Percentiles rank a stretch among this genome's conserved stretches.
These are phyloP conservation scores for Hipposideros larvatus DNA, from an alignment of 2,797 vertebrate species.

Conservation along the genomic window DNA sequence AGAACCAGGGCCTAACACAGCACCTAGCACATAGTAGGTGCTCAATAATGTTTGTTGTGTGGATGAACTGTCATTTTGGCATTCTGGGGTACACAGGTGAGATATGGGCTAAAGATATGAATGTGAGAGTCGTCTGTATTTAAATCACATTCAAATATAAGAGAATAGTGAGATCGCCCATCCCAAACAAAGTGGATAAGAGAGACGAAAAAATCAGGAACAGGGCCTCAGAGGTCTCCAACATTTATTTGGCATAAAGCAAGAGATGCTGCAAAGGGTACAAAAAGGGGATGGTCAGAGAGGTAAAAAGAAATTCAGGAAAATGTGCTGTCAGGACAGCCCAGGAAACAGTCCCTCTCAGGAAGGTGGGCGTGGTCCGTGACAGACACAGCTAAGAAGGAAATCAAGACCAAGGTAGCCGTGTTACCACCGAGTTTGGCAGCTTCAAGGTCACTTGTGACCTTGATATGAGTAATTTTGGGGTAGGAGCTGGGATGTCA, in stretches of 20 bases:
- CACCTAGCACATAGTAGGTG: neutral
- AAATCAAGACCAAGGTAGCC: neutral
- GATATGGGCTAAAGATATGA: neutral
- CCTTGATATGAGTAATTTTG: neutral
- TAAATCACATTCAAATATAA: neutral
- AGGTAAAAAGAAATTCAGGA: neutral
- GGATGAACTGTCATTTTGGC: neutral
- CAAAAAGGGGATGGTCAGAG: neutral
- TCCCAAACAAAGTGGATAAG: neutral
- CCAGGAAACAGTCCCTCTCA: neutral
- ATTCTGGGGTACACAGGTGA: neutral
- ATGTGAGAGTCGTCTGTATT: neutral
- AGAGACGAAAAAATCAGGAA: neutral
- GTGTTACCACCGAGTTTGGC: neutral
- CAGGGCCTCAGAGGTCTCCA: neutral
- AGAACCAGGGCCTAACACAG: neutral
- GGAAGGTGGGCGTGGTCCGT: neutral
- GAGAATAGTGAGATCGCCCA: neutral
- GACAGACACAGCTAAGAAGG: neutral
- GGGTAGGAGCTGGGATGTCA: too few relatives aligned
- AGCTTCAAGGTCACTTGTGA: neutral
- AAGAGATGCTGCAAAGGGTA: neutral
- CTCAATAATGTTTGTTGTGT: neutral
- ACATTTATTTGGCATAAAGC: neutral
- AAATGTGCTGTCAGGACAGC: neutral